Evolutionary conservation across 2,113 vertebrate genomes (phyloP).

Genomic region (Eulemur rufifrons): DNA sequence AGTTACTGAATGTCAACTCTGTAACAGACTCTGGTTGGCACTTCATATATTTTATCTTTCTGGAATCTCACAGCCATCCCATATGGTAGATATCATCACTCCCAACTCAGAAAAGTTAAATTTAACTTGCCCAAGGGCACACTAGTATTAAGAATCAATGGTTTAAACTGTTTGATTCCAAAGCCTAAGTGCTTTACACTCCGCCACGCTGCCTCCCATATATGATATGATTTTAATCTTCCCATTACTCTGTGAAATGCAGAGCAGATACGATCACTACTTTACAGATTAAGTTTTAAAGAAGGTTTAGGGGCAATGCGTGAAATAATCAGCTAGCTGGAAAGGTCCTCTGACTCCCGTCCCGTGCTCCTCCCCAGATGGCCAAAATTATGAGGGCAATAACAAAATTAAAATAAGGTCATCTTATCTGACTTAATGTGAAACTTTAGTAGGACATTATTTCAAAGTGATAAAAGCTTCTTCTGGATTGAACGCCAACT

Average conservation of each 20-base stretch:
- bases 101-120: not conserved
- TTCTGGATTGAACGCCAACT: not conserved
- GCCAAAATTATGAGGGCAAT: not conserved
- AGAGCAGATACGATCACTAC: not conserved
- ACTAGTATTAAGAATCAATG: not conserved
- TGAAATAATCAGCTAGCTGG: not conserved
- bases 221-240: not conserved
- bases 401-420: slow-evolving; percentile 26
- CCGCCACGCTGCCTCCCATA: not conserved
- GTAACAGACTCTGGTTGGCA: not conserved
- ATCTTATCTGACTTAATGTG: not conserved
- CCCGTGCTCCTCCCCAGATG: not conserved
- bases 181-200: not conserved
- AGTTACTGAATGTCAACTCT: not conserved
- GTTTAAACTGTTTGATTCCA: not conserved
- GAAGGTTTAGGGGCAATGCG: not conserved
- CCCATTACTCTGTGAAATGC: not conserved
- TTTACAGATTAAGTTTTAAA: not conserved
- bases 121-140: not conserved
- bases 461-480: not conserved
- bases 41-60: not conserved
- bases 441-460: not conserved
- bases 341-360: not conserved
- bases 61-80: not conserved
- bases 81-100: not conserved